A percentile compares a stretch with the other conserved stretches of the same genome.
These are phyloP conservation scores for Sarcoramphus papa DNA, from an alignment of 2,797 vertebrate genomes.

Conservation along the genomic window DNA sequence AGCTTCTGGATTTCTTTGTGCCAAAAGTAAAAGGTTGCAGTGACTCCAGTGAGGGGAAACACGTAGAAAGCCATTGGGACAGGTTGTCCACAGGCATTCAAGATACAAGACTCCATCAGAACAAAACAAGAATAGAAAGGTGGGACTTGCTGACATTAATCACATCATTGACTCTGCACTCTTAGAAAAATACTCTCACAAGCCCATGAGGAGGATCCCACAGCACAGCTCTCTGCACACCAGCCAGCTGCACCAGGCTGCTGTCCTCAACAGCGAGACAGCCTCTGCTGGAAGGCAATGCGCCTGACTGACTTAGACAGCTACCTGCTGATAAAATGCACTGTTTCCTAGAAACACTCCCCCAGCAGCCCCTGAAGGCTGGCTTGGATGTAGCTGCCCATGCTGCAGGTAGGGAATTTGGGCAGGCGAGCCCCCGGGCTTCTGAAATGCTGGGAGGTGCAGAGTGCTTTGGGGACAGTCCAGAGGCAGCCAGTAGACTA, in stretches of 20 bases:
- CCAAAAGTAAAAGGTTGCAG: not conserved
- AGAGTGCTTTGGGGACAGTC: not conserved
- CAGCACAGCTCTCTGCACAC: rapidly evolving
- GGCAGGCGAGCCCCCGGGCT: rapidly evolving
- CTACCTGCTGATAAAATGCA: not conserved
- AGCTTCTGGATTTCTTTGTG: not conserved
- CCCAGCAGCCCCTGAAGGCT: not conserved
- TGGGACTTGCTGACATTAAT: not conserved
- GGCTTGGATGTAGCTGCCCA: not conserved
- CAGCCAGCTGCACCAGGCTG: not conserved
- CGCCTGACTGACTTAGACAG: not conserved
- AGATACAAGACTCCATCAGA: rapidly evolving
- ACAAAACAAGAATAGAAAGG: not conserved
- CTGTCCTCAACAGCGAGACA: not conserved
- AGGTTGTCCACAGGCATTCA: not conserved
- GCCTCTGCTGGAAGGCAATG: not conserved
- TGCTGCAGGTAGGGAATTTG: not conserved
- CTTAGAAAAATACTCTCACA: not conserved
- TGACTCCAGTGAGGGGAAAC: not conserved
- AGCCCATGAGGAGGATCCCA: not conserved
- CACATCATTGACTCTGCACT: not conserved
- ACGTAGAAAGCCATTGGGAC: not conserved
- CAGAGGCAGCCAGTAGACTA: not conserved
- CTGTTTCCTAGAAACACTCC: not conserved
- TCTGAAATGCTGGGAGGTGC: rapidly evolving